Evolutionary conservation across 2,888 invertebrate genomes (phyloP).

Genomic region (Drosophila nr. fundita): DNA sequence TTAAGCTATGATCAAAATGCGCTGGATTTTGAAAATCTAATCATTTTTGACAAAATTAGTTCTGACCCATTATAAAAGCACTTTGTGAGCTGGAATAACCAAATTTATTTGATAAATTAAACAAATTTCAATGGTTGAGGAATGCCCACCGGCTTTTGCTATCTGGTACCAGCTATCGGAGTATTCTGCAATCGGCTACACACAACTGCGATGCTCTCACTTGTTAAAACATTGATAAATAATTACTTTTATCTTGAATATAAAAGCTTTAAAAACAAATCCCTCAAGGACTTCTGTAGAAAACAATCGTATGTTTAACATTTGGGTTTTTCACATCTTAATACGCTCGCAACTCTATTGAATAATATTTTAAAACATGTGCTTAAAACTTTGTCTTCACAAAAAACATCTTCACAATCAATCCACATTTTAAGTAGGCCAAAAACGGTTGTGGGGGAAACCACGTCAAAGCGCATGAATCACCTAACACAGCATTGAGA

Average conservation of each 20-base stretch:
- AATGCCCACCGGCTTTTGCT: background rate
- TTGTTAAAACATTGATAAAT: background rate
- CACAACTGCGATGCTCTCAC: background rate
- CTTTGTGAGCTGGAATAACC: background rate
- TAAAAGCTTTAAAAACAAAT: background rate
- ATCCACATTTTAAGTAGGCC: constrained; percentile 69
- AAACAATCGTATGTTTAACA: constrained; percentile 15
- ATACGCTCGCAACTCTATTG: constrained; percentile 8
- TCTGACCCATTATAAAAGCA: background rate
- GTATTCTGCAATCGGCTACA: background rate
- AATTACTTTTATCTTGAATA: background rate
- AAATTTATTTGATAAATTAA: background rate
- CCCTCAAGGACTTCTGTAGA: constrained; percentile 49
- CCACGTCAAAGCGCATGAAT: constrained; percentile 57
- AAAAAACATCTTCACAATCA: constrained; percentile 27
- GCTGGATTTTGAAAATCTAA: background rate
- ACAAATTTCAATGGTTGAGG: background rate
- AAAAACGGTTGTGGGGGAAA: constrained; percentile 63
- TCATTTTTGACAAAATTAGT: too few relatives aligned
- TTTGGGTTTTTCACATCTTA: constrained; percentile 50
- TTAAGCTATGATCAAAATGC: background rate
- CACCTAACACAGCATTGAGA: constrained; percentile 54
- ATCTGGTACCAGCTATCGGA: background rate
- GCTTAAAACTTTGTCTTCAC: constrained; percentile 12
- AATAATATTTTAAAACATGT: constrained; percentile 23